These are phyloP conservation scores for Agrotis ipsilon DNA, from an alignment of 2,888 invertebrate species.

Conservation along the genomic window DNA sequence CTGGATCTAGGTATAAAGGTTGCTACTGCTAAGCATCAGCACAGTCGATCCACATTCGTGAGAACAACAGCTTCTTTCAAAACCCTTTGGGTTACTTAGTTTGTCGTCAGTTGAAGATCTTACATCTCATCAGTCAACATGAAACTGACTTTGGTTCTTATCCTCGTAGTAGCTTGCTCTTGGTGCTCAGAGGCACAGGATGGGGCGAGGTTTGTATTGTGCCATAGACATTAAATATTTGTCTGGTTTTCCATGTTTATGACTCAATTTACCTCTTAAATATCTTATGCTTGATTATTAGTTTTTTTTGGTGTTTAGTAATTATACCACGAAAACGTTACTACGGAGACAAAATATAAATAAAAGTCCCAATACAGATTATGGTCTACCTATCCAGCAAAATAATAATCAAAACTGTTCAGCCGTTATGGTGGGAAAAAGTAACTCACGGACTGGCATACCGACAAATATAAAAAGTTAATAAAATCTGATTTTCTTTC, in stretches of 20 bases:
- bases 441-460: too few species aligned
- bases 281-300: not conserved
- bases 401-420: not conserved
- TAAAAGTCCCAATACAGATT: too few species aligned
- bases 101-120: slow-evolving; percentile 1
- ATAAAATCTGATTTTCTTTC: too few species aligned
- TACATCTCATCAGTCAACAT: slow-evolving; percentile 19
- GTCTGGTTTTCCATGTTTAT: too few species aligned
- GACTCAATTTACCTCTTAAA: too few species aligned
- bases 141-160: slow-evolving; percentile 4
- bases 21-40: not conserved
- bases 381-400: not conserved
- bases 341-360: too few species aligned
- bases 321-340: too few species aligned
- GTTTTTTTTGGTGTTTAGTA: too few species aligned
- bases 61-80: not conserved
- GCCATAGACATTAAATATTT: too few species aligned
- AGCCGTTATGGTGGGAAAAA: not conserved
- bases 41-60: slow-evolving; percentile 29
- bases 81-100: not conserved
- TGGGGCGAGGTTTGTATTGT: slow-evolving; percentile 16
- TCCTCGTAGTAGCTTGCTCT: slow-evolving; percentile 24
- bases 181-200: slow-evolving; percentile 33
- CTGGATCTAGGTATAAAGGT: slow-evolving; percentile 39
- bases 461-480: not conserved